Conservation (phyloP, 1,140 invertebrate genomes). For the Meteorus sp. region DNA sequence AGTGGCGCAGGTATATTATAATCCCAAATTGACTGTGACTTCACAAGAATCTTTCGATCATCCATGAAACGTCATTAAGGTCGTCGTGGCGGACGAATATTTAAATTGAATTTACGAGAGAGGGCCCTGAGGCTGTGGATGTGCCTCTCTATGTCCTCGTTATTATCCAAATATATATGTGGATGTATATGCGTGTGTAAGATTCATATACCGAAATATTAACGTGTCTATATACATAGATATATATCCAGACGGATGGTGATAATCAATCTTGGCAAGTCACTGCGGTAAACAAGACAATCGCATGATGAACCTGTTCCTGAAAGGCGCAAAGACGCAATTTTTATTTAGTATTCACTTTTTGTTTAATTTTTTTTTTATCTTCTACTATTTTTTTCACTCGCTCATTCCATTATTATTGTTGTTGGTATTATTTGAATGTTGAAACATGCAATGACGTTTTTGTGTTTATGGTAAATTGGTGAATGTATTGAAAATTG, state of each 20-base stretch:
- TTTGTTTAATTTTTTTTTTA: no score
- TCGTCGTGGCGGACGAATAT: conserved; percentile 47
- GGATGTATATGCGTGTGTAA: background rate
- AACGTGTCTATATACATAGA: no score
- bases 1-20: conserved; percentile 26
- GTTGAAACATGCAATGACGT: no score
- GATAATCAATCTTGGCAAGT: conserved; percentile 2
- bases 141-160: background rate
- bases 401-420: no score
- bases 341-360: no score
- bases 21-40: conserved; percentile 43
- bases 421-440: no score
- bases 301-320: conserved; percentile 5
- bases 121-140: conserved; percentile 32
- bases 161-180: background rate
- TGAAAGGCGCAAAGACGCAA: no score
- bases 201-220: background rate
- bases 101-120: conserved; percentile 55
- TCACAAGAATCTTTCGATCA: conserved; percentile 21
- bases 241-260: background rate
- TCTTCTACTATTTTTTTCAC: no score
- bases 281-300: conserved; percentile 2
- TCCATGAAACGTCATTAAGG: conserved; percentile 51
- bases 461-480: no score
- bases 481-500: no score